Base-by-base conservation (phyloP, 2,113 vertebrate species). In the Zingel zingel region DNA sequence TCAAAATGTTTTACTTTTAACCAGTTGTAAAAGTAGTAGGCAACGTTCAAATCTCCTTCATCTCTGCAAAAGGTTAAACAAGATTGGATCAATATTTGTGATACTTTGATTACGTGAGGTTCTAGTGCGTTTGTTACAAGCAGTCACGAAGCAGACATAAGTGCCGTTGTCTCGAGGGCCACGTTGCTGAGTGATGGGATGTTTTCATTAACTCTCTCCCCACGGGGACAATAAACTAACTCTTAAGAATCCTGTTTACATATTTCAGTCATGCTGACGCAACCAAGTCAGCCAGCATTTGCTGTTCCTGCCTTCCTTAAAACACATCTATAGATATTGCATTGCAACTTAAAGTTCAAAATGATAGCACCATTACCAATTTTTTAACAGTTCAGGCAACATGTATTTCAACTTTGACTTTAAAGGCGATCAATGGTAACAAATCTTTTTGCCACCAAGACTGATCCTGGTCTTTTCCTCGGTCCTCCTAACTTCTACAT, bases 391-490 rank as follows among this genome's bases (percentile, higher is more conserved):
- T 48, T 62, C 18, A 27, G 33, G 10, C 2, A 58, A 70, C 21
- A n/a, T 59, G 14, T 51, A 6, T 62, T 72, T 76, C 1, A 71
- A 23, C 59, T 8, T 54, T 75, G 6, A 69, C 39, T 47, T 51
- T 36, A 51, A 39, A 33, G 4, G 15, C 5, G 15, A 12, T n/a
- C 6, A 14, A 7, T 1, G 8, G 63, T 18, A 5, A 66, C 43
- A 16, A 1, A 5, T 54, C 9, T 82, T 1, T 12, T 23, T 57
- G 48, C 15, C 75, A 30, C 9, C 1, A 4, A 64, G 30, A 43
- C 84, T 85, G 83, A 89, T 82, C 47, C 69, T 84, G 81, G 83
- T 89, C 79, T 83, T 62, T 74, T 75, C 77, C 67, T 21, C 81
- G 77, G 62, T 69, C 39, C 1, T 51, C 30, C 30, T 10, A 43